These are phyloP conservation scores for Drosophila conformis DNA, from an alignment of 2,888 invertebrate genomes.

Conservation along the genomic window DNA sequence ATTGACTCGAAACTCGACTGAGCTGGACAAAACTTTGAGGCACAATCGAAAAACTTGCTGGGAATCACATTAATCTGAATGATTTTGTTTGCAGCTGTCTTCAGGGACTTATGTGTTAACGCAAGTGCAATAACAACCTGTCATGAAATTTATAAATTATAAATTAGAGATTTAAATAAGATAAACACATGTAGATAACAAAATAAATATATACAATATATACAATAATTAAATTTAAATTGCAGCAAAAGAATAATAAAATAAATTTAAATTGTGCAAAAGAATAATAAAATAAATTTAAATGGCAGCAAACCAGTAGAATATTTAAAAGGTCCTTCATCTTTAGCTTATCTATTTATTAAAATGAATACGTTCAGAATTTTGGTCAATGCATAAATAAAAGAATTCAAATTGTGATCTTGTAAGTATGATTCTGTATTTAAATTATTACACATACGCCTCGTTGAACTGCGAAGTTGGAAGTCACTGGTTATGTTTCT, in stretches of 20 bases:
- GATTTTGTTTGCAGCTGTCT: slow-evolving; percentile 15
- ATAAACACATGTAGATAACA: neutral
- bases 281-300: neutral
- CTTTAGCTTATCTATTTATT: neutral
- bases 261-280: neutral
- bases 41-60: slow-evolving; percentile 17
- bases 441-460: neutral
- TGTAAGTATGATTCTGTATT: neutral
- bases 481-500: neutral
- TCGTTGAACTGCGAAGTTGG: neutral
- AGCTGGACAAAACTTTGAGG: slow-evolving; percentile 26
- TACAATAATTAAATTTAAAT: neutral
- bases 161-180: neutral
- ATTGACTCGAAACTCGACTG: slow-evolving; percentile 28
- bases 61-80: slow-evolving; percentile 18
- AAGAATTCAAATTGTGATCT: neutral
- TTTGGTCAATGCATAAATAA: neutral
- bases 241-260: neutral
- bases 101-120: slow-evolving; percentile 3
- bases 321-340: neutral
- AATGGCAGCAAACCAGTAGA: neutral
- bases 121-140: neutral
- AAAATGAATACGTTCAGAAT: neutral
- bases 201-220: neutral
- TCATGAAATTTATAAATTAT: neutral